Percentiles rank a stretch among this genome's conserved stretches.
These are phyloP conservation scores for Morinoia aosen DNA, from an alignment of 2,888 invertebrate species.

Conservation along the genomic window DNA sequence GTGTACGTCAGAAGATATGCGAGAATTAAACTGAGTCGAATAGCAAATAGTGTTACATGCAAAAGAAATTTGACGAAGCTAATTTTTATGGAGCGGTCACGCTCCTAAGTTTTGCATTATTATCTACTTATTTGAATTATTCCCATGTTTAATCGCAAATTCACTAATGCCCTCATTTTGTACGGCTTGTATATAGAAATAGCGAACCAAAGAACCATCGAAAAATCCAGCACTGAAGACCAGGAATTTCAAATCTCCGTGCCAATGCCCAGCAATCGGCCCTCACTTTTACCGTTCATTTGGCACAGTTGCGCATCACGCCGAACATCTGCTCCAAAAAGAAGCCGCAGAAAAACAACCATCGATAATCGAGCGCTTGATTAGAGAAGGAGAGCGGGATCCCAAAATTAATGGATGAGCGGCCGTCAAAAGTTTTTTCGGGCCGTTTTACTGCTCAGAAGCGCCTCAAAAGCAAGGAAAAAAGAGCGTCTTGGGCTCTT, in stretches of 20 bases:
- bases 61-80: too few species aligned
- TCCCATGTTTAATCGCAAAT: neutral
- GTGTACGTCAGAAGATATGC: too few species aligned
- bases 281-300: neutral
- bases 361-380: constrained; percentile 27
- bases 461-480: neutral
- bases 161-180: too few species aligned
- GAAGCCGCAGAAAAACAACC: neutral
- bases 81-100: too few species aligned
- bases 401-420: constrained; percentile 26
- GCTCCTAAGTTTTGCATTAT: too few species aligned
- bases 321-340: neutral
- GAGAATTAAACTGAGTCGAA: too few species aligned
- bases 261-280: neutral
- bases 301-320: neutral
- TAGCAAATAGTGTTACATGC: too few species aligned
- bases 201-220: too few species aligned
- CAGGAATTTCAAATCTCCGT: neutral
- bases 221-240: too few species aligned
- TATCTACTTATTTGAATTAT: neutral
- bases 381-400: constrained; percentile 13
- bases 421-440: constrained; percentile 17
- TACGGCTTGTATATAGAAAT: too few species aligned
- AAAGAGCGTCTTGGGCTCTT: neutral
- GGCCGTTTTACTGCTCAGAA: neutral